A percentile compares a stretch with the other conserved stretches of the same genome.
phyloP scores from a whole-genome alignment of 2,888 invertebrate genomes.

The Pandemis corylana region DNA sequence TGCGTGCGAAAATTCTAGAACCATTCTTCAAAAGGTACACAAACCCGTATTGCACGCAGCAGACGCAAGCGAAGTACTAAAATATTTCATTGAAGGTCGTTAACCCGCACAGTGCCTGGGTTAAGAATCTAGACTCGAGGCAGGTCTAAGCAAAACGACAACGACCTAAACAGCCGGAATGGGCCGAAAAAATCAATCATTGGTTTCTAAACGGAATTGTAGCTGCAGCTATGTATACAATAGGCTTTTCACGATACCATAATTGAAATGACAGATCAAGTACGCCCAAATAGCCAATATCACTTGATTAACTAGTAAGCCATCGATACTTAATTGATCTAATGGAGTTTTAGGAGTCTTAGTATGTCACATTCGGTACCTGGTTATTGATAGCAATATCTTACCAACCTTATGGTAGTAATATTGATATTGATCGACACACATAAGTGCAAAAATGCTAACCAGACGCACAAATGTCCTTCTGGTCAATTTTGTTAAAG shows the following conservation, averaged over 20 bases:
- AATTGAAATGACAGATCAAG: constrained; percentile 25
- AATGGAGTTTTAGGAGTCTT: constrained; percentile 2
- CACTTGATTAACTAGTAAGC: constrained; percentile 27
- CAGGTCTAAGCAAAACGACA: constrained; percentile 28
- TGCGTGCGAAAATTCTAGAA: background rate
- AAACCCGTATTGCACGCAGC: background rate
- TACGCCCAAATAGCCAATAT: constrained; percentile 17
- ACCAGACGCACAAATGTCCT: too few relatives aligned
- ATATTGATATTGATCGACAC: too few relatives aligned
- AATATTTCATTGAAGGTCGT: constrained; percentile 19
- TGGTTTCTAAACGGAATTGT: background rate
- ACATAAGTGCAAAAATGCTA: too few relatives aligned
- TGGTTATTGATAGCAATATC: background rate
- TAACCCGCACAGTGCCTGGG: constrained; percentile 23
- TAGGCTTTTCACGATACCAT: background rate
- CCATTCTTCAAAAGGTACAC: background rate
- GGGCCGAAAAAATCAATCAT: constrained; percentile 11
- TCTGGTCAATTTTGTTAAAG: too few relatives aligned
- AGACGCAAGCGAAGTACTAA: constrained; percentile 5
- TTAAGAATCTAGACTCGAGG: constrained; percentile 13
- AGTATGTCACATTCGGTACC: background rate
- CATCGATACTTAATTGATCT: constrained; percentile 30
- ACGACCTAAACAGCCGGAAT: constrained; percentile 15
- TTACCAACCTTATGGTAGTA: background rate
- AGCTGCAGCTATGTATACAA: background rate